Percentiles rank a stretch among this genome's conserved stretches.
phyloP scores from a whole-genome alignment of 2,797 vertebrate genomes.

The Rhinoraja longicauda region DNA sequence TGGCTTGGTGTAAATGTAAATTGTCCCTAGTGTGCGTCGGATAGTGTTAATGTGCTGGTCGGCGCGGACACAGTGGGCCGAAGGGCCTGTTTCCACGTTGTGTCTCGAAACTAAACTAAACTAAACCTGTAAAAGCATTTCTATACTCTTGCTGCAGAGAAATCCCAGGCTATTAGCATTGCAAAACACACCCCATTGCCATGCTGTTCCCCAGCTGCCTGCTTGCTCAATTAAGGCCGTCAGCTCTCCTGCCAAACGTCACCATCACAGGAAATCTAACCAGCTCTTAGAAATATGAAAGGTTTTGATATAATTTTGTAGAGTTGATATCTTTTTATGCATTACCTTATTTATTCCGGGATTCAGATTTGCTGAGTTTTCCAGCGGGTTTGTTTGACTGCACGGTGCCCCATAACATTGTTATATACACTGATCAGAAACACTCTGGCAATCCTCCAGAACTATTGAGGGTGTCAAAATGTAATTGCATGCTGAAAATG shows the following conservation, averaged over 20 bases:
- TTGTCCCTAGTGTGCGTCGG: too few relatives aligned
- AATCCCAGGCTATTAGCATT: constrained; percentile 38
- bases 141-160: neutral
- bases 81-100: too few relatives aligned
- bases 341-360: constrained; percentile 34
- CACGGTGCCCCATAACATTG: constrained; percentile 31
- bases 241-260: constrained; percentile 31
- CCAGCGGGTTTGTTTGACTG: constrained; percentile 14
- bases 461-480: constrained; percentile 38
- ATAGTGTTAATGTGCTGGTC: too few relatives aligned
- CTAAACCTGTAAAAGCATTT: constrained; percentile 17
- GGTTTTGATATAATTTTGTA: constrained; percentile 38
- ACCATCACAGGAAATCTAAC: constrained; percentile 31
- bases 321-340: constrained; percentile 5
- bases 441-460: constrained; percentile 35
- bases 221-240: constrained; percentile 37
- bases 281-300: constrained; percentile 32
- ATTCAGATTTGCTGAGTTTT: constrained; percentile 36
- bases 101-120: too few relatives aligned
- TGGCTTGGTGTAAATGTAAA: too few relatives aligned
- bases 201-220: constrained; percentile 38
- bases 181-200: constrained; percentile 32
- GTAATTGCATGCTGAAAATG: constrained; percentile 35
- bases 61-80: too few relatives aligned
- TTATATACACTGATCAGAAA: constrained; percentile 34